These are phyloP conservation scores for Plestiodon gilberti DNA, from an alignment of 2,113 vertebrate genomes.

Conservation along the genomic window DNA sequence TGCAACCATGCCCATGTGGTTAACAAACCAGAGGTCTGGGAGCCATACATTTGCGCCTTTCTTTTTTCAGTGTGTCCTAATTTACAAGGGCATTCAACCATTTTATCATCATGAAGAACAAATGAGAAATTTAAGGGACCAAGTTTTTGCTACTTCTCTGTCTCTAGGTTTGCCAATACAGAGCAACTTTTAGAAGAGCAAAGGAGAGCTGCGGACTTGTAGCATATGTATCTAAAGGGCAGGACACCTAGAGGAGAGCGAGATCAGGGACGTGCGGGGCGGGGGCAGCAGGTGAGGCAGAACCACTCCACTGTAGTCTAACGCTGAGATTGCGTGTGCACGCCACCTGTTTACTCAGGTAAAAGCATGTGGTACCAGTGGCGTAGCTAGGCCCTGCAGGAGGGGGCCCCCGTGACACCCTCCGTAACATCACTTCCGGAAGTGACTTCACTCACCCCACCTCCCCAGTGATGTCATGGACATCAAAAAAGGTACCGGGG, in stretches of 20 bases:
- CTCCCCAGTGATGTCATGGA: no score
- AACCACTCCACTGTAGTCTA: no score
- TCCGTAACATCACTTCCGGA: no score
- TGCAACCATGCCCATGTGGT: neutral
- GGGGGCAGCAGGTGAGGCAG: no score
- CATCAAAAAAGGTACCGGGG: no score
- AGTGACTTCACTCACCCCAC: no score
- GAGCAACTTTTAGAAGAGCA: neutral
- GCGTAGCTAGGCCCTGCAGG: no score
- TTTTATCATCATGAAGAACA: neutral
- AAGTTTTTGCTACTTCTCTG: neutral
- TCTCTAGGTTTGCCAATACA: neutral
- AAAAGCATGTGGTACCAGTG: no score
- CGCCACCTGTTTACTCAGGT: no score
- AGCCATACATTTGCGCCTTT: neutral
- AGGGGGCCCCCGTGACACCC: no score
- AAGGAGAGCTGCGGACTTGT: neutral
- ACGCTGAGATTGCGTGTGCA: no score
- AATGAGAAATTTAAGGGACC: neutral
- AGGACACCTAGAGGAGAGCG: neutral
- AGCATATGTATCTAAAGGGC: neutral
- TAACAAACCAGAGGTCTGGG: constrained; percentile 18
- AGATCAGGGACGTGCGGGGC: no score
- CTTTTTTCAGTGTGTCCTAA: neutral
- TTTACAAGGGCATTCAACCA: constrained; percentile 2